Base-by-base conservation (phyloP, 2,888 invertebrate genomes). In the Drosophila leonis region DNA sequence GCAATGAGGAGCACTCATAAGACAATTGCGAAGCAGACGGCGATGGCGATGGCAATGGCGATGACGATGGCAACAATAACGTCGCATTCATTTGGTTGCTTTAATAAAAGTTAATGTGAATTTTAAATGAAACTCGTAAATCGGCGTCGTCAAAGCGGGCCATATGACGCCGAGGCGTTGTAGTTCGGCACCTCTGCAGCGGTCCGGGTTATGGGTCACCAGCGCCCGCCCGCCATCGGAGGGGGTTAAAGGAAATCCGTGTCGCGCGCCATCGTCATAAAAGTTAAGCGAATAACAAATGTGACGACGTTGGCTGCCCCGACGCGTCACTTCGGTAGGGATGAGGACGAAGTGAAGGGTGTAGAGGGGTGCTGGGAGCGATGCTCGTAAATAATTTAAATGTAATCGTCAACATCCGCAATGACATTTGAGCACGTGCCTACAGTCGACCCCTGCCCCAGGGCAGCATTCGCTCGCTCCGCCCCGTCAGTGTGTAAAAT, bases 401-500 rank as follows among this genome's bases (percentile, higher is more conserved):
- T 88, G 90, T 88, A 90, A 88, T 90, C 86, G 83, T 85, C 83
- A 88, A 78, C 88, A 88, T 90, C 83, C 90, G 88, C 88, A 86
- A 80, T 85, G 90, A 85, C 88, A 86, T 88, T 77, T 88, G 90
- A 88, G 85, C 90, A 88, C 85, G 85, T 85, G 88, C 82, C 82
- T 75, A 80, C 74, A 73, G 59, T 70, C 82, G 71, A 56, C 77
- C 64, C 70, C 67, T 15, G 39, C 37, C 39, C 29, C 37, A 54
- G 62, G 37, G 31, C 52, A 33, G 37, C 57, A 65, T 8, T 15
- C 52, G 18, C 61, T 9, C 37, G 18, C 55, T 61, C 63, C 52
- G 27, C 64, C 65, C 61, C 55, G 24, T 39, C 61, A 44, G 71
- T 72, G 66, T 65, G 73, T 81, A 78, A 87, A 78, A 69, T 80